Conservation (phyloP, 2,113 vertebrate genomes). For the Lepus timidus region DNA sequence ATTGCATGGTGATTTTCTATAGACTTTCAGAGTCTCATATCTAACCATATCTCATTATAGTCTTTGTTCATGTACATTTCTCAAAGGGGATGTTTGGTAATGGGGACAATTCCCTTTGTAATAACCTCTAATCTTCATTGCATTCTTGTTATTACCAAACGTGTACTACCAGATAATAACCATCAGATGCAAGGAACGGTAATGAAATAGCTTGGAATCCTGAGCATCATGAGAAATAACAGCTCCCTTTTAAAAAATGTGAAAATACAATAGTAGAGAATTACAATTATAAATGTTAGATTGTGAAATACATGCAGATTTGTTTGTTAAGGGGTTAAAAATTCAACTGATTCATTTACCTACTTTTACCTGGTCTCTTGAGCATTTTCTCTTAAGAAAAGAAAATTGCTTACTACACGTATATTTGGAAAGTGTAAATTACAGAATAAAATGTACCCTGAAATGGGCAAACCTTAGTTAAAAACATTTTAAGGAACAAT, state of each 20-base stretch:
- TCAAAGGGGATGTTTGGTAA: not conserved
- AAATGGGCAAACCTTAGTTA: not conserved
- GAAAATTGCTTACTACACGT: not conserved
- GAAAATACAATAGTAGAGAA: not conserved
- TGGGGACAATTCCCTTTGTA: not conserved
- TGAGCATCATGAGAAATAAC: conserved; percentile 10
- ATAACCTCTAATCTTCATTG: not conserved
- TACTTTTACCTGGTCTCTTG: not conserved
- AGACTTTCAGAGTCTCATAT: not conserved
- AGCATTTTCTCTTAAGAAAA: not conserved
- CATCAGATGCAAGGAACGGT: not conserved
- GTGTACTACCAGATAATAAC: not conserved
- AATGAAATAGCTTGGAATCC: not conserved
- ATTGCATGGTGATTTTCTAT: not conserved
- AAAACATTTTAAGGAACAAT: not conserved
- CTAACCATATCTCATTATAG: not conserved
- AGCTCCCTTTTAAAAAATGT: conserved; percentile 17
- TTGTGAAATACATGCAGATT: not conserved
- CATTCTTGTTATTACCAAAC: not conserved
- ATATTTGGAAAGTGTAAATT: not conserved
- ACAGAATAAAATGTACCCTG: not conserved
- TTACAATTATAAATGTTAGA: not conserved
- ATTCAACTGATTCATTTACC: not conserved
- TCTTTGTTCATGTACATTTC: not conserved
- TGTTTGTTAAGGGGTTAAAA: conserved; percentile 4